A percentile compares a stretch with the other conserved stretches of the same genome.
These are phyloP conservation scores for Tupaia tana DNA, from an alignment of 2,113 vertebrate species.

Conservation along the genomic window DNA sequence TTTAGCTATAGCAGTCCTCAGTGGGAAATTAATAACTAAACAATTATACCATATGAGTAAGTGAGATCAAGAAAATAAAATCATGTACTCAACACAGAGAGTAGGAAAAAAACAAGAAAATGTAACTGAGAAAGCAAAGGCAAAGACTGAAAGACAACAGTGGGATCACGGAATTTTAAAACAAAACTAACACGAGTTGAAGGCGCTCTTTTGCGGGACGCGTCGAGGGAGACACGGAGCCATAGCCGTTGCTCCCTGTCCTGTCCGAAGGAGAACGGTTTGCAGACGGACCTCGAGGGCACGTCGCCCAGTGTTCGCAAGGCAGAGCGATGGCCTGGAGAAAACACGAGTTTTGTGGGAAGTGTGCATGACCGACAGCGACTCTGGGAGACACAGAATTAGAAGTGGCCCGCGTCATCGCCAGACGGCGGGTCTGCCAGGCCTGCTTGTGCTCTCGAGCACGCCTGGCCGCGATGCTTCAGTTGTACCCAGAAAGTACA, in stretches of 20 bases:
- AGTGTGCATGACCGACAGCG: background rate
- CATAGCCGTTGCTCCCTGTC: background rate
- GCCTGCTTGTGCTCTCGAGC: background rate
- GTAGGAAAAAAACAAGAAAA: background rate
- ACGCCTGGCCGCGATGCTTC: background rate
- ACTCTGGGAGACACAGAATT: background rate
- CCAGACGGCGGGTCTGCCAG: background rate
- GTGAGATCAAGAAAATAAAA: background rate
- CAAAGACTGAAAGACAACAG: background rate
- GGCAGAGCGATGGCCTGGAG: background rate
- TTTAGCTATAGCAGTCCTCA: background rate
- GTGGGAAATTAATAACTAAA: background rate
- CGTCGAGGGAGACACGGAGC: background rate
- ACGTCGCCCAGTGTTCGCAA: background rate
- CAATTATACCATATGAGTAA: background rate
- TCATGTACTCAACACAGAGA: background rate
- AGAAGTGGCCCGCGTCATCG: background rate
- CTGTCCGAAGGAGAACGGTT: fast-evolving
- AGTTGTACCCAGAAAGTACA: background rate
- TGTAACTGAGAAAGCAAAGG: background rate
- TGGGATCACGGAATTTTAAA: background rate
- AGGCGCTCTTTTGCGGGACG: background rate
- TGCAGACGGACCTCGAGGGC: fast-evolving
- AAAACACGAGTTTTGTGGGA: background rate
- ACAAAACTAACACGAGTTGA: background rate